Percentiles rank a stretch among this genome's conserved stretches.
These are phyloP conservation scores for Rutpela maculata DNA, from an alignment of 2,888 invertebrate species.

Conservation along the genomic window DNA sequence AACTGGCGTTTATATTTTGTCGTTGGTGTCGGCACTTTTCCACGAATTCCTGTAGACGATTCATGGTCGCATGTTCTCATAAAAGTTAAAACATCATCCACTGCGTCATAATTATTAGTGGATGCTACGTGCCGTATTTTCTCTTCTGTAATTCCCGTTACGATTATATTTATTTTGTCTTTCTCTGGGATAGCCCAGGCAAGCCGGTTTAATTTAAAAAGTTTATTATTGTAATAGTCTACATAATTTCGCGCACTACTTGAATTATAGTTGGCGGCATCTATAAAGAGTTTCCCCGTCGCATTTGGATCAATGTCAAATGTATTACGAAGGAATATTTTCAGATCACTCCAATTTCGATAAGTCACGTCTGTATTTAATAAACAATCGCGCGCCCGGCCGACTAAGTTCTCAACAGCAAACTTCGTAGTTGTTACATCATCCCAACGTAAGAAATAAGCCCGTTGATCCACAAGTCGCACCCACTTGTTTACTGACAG, in stretches of 20 bases:
- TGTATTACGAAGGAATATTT: too few species aligned
- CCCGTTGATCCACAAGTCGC: not conserved
- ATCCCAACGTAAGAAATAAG: conserved; percentile 3
- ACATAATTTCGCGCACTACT: not conserved
- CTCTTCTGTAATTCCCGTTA: not conserved
- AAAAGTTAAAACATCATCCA: not conserved
- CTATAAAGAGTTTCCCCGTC: not conserved
- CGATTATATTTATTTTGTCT: not conserved
- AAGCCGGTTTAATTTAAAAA: conserved; percentile 4
- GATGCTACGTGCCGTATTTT: not conserved
- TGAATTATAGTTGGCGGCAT: conserved; percentile 8
- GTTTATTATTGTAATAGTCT: conserved; percentile 7
- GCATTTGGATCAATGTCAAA: conserved; percentile 5
- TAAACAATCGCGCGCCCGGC: too few species aligned
- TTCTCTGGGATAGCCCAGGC: not conserved
- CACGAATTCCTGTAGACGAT: not conserved
- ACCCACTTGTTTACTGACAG: not conserved
- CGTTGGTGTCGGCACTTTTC: not conserved
- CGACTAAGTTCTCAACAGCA: not conserved
- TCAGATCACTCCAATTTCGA: too few species aligned
- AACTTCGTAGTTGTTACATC: not conserved
- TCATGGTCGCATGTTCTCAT: not conserved
- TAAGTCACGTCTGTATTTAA: too few species aligned
- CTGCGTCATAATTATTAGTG: not conserved
- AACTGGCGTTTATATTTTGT: not conserved